Percentiles rank a stretch among this genome's conserved stretches.
Evolutionary conservation across 2,113 vertebrate species (phyloP).

Genomic region (Pycnonotus jocosus): DNA sequence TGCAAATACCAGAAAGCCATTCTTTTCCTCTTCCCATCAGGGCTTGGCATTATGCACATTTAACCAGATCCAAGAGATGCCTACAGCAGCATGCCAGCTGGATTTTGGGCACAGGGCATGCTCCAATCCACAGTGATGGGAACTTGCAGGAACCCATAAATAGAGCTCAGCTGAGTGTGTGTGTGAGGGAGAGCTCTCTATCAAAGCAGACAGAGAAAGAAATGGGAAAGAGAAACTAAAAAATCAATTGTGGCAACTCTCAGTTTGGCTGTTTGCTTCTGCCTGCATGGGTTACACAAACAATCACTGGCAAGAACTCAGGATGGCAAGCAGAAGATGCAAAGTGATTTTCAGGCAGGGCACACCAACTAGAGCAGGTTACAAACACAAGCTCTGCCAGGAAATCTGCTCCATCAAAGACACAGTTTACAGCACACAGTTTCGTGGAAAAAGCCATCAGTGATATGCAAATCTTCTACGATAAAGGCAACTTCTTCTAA

Average conservation of each 20-base stretch:
- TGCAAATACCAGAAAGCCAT: slow-evolving; percentile 46
- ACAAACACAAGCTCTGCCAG: not conserved
- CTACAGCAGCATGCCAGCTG: not conserved
- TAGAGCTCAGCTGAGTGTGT: not conserved
- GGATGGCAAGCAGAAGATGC: not conserved
- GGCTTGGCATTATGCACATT: not conserved
- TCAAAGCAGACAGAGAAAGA: not conserved
- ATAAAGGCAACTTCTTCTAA: not conserved
- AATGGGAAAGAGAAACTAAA: not conserved
- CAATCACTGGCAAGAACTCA: not conserved
- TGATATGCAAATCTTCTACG: not conserved
- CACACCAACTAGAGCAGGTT: not conserved
- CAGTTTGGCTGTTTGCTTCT: not conserved
- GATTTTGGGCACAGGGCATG: not conserved
- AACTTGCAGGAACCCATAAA: not conserved
- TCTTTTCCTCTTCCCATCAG: slow-evolving; percentile 3
- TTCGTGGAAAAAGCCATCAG: not conserved
- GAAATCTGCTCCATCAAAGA: not conserved
- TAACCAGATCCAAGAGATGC: slow-evolving; percentile 16
- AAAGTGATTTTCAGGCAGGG: not conserved
- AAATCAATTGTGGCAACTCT: not conserved
- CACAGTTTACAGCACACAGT: not conserved
- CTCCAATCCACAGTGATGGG: not conserved
- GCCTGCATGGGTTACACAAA: not conserved
- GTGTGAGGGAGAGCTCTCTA: not conserved